Conservation (phyloP, 2,888 invertebrate genomes). For the Callosobruchus maculatus region DNA sequence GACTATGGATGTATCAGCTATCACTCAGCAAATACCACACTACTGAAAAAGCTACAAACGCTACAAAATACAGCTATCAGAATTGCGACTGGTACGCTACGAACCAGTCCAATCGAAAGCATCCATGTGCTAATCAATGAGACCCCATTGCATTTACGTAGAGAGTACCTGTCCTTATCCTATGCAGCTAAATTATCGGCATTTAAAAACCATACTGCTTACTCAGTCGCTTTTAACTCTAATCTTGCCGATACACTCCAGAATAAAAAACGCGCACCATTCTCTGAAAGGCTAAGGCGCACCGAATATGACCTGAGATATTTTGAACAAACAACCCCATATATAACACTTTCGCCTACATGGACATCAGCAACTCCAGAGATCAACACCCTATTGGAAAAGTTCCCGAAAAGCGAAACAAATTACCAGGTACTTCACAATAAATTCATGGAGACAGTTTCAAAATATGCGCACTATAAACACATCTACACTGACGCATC, state of each 20-base stretch:
- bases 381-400: neutral
- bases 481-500: neutral
- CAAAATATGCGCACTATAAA: neutral
- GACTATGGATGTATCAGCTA: constrained; percentile 2
- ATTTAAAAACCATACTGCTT: neutral
- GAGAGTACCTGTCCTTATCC: neutral
- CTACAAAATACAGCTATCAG: constrained; percentile 4
- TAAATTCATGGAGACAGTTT: neutral
- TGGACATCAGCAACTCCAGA: neutral
- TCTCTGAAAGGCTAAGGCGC: neutral
- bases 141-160: constrained; percentile 1
- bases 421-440: neutral
- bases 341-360: neutral
- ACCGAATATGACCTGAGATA: neutral
- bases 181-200: neutral
- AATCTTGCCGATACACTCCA: neutral
- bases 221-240: neutral
- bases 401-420: neutral
- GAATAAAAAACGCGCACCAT: neutral
- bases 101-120: constrained; percentile 2
- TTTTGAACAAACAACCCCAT: neutral
- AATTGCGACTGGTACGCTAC: constrained; percentile 3
- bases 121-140: neutral
- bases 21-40: constrained; percentile 1
- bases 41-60: constrained; percentile 3